Percentiles rank a stretch among this genome's conserved stretches.
phyloP scores from a whole-genome alignment of 2,113 vertebrate species.

The Protobothrops mucrosquamatus region DNA sequence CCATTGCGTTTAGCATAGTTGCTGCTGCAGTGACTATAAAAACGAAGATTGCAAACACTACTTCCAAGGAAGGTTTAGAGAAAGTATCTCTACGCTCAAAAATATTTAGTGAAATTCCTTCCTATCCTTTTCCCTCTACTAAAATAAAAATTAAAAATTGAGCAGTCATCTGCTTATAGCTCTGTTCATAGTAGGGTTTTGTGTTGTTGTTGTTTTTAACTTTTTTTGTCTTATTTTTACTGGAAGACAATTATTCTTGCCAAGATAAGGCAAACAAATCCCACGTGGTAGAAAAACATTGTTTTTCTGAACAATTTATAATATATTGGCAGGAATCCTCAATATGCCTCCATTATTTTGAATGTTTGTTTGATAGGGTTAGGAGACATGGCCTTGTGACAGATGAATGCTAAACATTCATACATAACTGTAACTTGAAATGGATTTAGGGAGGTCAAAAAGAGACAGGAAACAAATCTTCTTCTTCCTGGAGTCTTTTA shows the following conservation, averaged over 20 bases:
- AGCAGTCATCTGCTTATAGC: background rate
- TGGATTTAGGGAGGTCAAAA: constrained; percentile 26
- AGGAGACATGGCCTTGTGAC: constrained; percentile 36
- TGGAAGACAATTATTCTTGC: background rate
- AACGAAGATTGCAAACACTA: background rate
- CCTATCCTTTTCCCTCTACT: background rate
- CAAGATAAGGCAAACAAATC: constrained; percentile 5
- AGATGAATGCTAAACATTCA: constrained; percentile 36
- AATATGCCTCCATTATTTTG: constrained; percentile 15
- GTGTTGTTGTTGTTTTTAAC: background rate
- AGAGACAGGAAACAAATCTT: background rate
- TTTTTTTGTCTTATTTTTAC: background rate
- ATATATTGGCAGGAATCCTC: background rate
- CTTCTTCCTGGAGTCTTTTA: background rate
- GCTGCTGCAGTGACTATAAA: no score
- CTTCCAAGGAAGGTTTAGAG: background rate
- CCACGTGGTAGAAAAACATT: constrained; percentile 26
- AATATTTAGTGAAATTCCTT: background rate
- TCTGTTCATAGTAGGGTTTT: background rate
- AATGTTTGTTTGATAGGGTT: constrained; percentile 28
- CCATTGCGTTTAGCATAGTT: background rate
- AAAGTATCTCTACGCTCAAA: background rate
- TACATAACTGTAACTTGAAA: constrained; percentile 44
- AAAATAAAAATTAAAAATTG: background rate
- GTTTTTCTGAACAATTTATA: constrained; percentile 22